These are phyloP conservation scores for Argyresthia goedartella DNA, from an alignment of 2,888 invertebrate genomes.

Conservation along the genomic window DNA sequence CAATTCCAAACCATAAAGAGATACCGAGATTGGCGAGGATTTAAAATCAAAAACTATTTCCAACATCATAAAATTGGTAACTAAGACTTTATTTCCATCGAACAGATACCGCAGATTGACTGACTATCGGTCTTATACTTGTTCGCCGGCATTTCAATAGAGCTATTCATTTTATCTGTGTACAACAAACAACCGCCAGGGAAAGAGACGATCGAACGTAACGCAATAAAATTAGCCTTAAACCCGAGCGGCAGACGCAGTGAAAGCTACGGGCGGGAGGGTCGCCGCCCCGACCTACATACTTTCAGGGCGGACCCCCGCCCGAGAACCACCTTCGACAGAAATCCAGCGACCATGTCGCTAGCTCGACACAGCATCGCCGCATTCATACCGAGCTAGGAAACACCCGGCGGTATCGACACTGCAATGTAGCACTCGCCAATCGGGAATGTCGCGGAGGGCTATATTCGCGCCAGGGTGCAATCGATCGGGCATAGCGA, in stretches of 20 bases:
- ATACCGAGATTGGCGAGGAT: neutral
- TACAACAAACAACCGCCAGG: conserved; percentile 28
- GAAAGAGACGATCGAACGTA: conserved; percentile 46
- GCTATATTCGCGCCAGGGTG: no score
- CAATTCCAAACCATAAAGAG: neutral
- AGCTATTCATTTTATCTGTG: conserved; percentile 9
- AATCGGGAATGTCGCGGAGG: conserved; percentile 12
- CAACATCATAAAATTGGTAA: neutral
- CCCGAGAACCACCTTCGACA: conserved; percentile 28
- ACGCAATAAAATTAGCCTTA: conserved; percentile 62
- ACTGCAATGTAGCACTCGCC: conserved; percentile 37
- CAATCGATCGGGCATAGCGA: no score
- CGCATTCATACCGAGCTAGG: conserved; percentile 13
- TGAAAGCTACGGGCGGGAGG: conserved; percentile 45
- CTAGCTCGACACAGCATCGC: conserved; percentile 21
- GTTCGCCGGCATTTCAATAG: conserved; percentile 8
- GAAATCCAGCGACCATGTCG: conserved; percentile 16
- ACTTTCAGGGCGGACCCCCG: conserved; percentile 39
- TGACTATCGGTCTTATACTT: neutral
- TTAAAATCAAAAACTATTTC: neutral
- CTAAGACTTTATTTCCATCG: neutral
- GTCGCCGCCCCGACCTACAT: conserved; percentile 34
- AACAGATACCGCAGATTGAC: neutral
- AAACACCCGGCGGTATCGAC: conserved; percentile 8
- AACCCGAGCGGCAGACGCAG: conserved; percentile 41